A percentile compares a stretch with the other conserved stretches of the same genome.
Evolutionary conservation across 2,797 vertebrate species (phyloP).

Genomic region (Tadarida brasiliensis): DNA sequence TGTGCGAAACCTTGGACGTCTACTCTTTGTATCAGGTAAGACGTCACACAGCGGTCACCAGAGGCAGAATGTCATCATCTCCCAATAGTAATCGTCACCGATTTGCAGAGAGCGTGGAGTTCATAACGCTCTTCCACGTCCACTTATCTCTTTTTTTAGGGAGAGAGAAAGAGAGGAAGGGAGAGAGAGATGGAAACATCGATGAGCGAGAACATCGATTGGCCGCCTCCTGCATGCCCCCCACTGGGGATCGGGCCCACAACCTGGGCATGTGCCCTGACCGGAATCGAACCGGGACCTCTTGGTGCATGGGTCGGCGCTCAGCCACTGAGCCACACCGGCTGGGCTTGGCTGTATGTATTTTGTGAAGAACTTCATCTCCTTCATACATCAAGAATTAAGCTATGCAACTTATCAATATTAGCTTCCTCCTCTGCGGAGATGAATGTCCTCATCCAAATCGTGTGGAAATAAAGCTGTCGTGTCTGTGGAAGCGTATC

Average conservation of each 20-base stretch:
- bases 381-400: conserved; percentile 7
- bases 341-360: neutral
- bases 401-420: conserved; percentile 1
- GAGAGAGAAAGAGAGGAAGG: no score
- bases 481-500: neutral
- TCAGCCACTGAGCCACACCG: no score
- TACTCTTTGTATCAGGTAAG: neutral
- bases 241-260: no score
- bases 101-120: neutral
- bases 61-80: neutral
- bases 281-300: no score
- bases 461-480: neutral
- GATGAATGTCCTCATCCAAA: conserved; percentile 3
- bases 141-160: neutral
- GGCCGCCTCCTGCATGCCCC: no score
- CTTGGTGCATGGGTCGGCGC: no score
- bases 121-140: neutral
- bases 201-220: no score
- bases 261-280: no score
- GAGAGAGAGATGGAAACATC: no score
- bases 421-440: conserved; percentile 9
- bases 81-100: neutral
- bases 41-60: neutral
- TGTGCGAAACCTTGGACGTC: neutral
- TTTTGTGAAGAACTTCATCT: conserved; percentile 2